Evolutionary conservation across 2,113 vertebrate genomes (phyloP).

Genomic region (Cyanocitta stelleri): DNA sequence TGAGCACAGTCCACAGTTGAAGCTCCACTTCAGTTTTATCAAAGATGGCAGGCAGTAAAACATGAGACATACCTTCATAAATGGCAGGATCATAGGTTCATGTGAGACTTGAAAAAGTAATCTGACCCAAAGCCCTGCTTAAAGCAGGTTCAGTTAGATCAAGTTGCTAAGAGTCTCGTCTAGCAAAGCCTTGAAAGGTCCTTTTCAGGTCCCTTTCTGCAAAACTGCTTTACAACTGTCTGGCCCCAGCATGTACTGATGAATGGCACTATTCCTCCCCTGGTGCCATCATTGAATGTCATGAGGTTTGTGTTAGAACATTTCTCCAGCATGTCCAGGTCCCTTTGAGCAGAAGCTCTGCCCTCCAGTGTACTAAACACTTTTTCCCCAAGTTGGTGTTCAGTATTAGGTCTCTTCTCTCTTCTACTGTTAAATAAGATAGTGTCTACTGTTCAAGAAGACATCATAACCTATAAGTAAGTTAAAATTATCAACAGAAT

Average conservation of each 20-base stretch:
- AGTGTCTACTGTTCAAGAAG: background rate
- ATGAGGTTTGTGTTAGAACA: background rate
- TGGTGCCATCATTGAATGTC: fast-evolving
- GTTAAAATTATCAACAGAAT: background rate
- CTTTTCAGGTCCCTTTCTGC: background rate
- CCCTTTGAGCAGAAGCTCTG: background rate
- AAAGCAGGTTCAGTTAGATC: background rate
- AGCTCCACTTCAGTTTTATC: background rate
- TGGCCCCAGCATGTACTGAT: background rate
- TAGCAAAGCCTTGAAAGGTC: background rate
- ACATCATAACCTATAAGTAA: background rate
- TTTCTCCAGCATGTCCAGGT: background rate
- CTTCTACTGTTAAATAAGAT: background rate
- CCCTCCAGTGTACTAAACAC: background rate
- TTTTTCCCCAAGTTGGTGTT: background rate
- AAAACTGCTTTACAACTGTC: background rate
- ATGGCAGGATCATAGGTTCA: background rate
- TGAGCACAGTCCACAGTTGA: background rate
- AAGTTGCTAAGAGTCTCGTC: background rate
- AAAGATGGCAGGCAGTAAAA: background rate
- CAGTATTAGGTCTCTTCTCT: background rate
- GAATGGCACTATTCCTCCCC: background rate
- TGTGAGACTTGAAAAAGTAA: background rate
- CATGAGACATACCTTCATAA: background rate
- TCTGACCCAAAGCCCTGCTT: background rate